These are phyloP conservation scores for chimpanzee (Pan troglodytes) DNA, from an alignment of 2,113 vertebrate species.

Conservation along the genomic window NHGRI_mPanTro3-v2.1_pri NC_072417.2:31212001-31212500, in stretches of 20 bases:
- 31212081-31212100: neutral
- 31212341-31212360: neutral
- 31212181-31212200: neutral
- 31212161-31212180: neutral
- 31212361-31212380: neutral
- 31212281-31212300: neutral
- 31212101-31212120: neutral
- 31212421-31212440: neutral
- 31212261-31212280: neutral
- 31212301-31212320: neutral
- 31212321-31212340: neutral
- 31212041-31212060: neutral
- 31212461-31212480: neutral
- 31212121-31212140: neutral
- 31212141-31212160: neutral
- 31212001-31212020: neutral
- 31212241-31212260: neutral
- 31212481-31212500: neutral
- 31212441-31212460: neutral
- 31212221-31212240: neutral
- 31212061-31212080: neutral
- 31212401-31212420: neutral
- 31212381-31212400: neutral
- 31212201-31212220: neutral
- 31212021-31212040: neutral